Evolutionary conservation across 2,888 invertebrate genomes (phyloP), one percentile per base, ranked within the genome.

Genomic region (Drosophila kambysellisi): DNA sequence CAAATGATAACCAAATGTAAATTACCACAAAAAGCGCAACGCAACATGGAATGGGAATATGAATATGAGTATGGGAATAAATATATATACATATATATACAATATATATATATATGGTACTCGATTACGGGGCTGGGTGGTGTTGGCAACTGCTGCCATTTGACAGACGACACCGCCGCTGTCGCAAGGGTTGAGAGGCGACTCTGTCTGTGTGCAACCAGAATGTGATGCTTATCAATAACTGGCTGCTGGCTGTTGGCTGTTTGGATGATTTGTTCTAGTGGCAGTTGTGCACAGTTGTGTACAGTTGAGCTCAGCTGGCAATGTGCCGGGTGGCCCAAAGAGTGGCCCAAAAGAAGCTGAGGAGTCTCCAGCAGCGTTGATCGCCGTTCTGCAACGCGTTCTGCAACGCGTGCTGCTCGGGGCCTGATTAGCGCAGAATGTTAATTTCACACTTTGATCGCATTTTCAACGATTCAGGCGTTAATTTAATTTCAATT

Each of bases 401-500:
- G 61, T 52, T 48, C 51, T 68, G 37, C 59, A 76, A 86, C 87
- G 79, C 87, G 87, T 82, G 84, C 89, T 66, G 37, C 39, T 37
- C 17, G 12, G 62, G 76, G 81, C 35, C 88, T 88, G 90, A 88
- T 88, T 91, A 89, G 91, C 88, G 88, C 75, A 84, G 88, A 91
- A 88, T 88, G 89, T 88, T 88, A 91, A 88, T 88, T 88, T 88
- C 91, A 88, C 88, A 88, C 91, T 91, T 87, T 88, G 81, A 91
- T 91, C 76, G 86, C 85, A 88, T 90, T 90, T 78, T 76, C 90
- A 76, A 70, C 81, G 72, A 77, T 72, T 74, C 72, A 71, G 81
- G 81, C 89, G 84, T 90, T 89, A 87, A 88, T 90, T 90, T 88
- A 88, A 90, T 87, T 87, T 87, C 89, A 81, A 90, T 85, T 85